Base-by-base conservation (phyloP, 2,797 vertebrate genomes). In the Ataeniobius toweri region DNA sequence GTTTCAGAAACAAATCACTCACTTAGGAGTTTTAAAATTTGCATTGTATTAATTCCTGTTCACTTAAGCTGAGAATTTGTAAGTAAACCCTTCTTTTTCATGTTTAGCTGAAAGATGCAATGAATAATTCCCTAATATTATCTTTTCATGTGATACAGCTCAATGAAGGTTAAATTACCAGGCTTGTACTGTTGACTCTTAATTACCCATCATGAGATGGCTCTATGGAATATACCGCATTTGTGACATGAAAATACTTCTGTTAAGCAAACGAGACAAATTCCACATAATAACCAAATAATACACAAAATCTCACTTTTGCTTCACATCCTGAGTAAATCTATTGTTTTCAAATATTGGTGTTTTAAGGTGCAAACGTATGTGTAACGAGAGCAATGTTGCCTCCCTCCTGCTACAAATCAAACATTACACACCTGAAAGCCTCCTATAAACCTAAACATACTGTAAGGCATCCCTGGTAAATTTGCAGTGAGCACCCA, bases 71-170 rank as follows among this genome's bases (percentile, higher is more conserved):
- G 48, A 56, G 73, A 84, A 86, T 90, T 74, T 18, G 31, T 86
- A 86, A 87, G 86, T 83, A 91, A 90, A 90, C 78, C 71, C 83
- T 12, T 61, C 41, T 89, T 89, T 89, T 93, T 90, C 81, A 86
- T 86, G 82, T 90, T 80, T 71, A 31, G 58, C 80, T 92, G 82
- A 93, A 91, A 91, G 89, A 92, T 88, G 87, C 86, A 86, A 92
- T 92, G 86, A 93, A 92, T 93, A 89, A 93, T 94, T 92, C 89
- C 86, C 89, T 91, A 80, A 80, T 87, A 94, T 93, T 90, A 92
- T 91, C 86, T 80, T 63, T 78, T 90, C 87, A 91, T 92, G 88
- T 91, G 90, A 88, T 92, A 75, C 71, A 80, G 80, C 79, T 81
- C 87, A 85, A 91, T 92, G 85, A 92, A 92, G 89, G 89, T 94